phyloP scores from a whole-genome alignment of 30 jellyfish, hydroid and myxozoan species.

The Aurelia aurita complex sp. Pacific region DNA sequence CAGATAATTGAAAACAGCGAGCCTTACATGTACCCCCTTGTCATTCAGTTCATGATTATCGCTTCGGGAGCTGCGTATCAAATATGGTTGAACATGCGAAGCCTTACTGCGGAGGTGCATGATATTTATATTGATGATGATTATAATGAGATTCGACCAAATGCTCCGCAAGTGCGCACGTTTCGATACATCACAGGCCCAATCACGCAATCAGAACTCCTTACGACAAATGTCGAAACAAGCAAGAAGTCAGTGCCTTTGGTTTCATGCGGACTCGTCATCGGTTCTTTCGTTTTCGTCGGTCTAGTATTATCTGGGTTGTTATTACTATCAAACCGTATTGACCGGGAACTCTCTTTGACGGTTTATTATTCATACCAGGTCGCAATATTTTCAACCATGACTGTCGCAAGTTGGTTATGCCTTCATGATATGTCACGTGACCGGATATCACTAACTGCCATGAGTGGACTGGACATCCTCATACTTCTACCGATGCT shows the following conservation, averaged over 20 bases:
- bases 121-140: slow-evolving; percentile 76
- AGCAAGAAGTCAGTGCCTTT: slow-evolving; percentile 24
- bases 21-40: slow-evolving; percentile 64
- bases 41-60: slow-evolving; percentile 56
- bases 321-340: slow-evolving; percentile 22
- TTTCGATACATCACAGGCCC: slow-evolving; percentile 50
- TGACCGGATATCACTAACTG: slow-evolving; percentile 6
- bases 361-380: slow-evolving; percentile 49
- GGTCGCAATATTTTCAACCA: slow-evolving; percentile 24
- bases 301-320: slow-evolving; percentile 56
- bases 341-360: slow-evolving; percentile 39
- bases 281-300: slow-evolving; percentile 55
- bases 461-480: slow-evolving; percentile 57
- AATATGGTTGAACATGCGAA: slow-evolving; percentile 62
- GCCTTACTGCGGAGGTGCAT: slow-evolving; percentile 42
- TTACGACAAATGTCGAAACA: slow-evolving; percentile 39
- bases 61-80: slow-evolving; percentile 68
- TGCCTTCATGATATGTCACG: slow-evolving; percentile 34
- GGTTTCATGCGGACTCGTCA: slow-evolving; percentile 40
- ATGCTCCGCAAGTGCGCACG: slow-evolving; percentile 16
- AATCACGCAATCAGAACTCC: slow-evolving; percentile 21
- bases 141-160: slow-evolving; percentile 46
- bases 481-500: slow-evolving; percentile 59
- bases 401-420: slow-evolving; percentile 42
- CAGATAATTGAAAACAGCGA: slow-evolving; percentile 46